phyloP scores from a whole-genome alignment of 2,113 vertebrate species.

The Polyodon spathula region DNA sequence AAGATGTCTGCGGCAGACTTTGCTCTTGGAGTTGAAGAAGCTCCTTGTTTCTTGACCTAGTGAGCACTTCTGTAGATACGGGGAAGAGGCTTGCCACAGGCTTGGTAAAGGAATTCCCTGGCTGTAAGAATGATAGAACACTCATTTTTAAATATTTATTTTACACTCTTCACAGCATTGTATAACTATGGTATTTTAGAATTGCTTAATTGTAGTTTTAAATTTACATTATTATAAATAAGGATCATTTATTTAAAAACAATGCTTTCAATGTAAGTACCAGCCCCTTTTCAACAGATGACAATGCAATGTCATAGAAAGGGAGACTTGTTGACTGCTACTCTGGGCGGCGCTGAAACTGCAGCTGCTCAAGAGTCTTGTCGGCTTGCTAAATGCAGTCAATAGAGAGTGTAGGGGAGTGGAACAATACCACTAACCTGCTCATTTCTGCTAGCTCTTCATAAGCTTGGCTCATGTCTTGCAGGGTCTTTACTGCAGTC shows the following conservation, averaged over 20 bases:
- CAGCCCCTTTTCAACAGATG: conserved; percentile 24
- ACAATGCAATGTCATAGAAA: conserved; percentile 50
- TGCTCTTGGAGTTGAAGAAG: conserved; percentile 23
- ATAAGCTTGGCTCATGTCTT: conserved; percentile 39
- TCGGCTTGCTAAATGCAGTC: conserved; percentile 6
- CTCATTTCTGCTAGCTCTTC: conserved; percentile 35
- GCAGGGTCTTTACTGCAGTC: conserved; percentile 38
- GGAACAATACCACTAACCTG: conserved; percentile 49
- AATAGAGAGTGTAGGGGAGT: conserved; percentile 12
- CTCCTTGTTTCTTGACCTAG: conserved; percentile 37
- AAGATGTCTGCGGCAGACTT: conserved; percentile 52
- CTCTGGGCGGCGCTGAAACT: too few relatives aligned
- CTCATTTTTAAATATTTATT: too few relatives aligned
- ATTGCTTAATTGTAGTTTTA: too few relatives aligned
- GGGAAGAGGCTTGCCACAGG: conserved; percentile 31
- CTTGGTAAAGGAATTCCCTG: conserved; percentile 32
- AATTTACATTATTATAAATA: too few relatives aligned
- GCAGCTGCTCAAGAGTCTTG: too few relatives aligned
- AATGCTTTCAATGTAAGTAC: conserved; percentile 17
- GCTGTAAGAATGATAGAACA: conserved; percentile 37
- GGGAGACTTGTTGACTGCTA: conserved; percentile 33
- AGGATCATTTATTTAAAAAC: too few relatives aligned
- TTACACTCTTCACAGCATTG: too few relatives aligned
- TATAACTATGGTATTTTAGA: too few relatives aligned
- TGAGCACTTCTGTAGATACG: conserved; percentile 44